A percentile compares a stretch with the other conserved stretches of the same genome.
Evolutionary conservation across 2,888 invertebrate genomes (phyloP).

Genomic region (Leptothorax acervorum): DNA sequence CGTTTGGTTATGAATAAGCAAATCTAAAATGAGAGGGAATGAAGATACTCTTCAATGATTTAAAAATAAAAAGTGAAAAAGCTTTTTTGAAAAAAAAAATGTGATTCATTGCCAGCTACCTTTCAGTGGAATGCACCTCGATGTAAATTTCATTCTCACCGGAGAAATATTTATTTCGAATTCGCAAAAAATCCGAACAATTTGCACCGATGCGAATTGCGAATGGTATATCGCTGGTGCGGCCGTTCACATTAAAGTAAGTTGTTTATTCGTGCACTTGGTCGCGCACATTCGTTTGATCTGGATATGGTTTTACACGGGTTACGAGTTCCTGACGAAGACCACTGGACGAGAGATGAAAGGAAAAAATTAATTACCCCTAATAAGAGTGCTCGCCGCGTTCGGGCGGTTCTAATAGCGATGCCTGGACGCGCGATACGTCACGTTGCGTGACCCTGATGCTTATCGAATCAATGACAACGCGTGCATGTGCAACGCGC

Average conservation of each 20-base stretch:
- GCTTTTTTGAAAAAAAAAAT: not conserved
- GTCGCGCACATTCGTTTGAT: not conserved
- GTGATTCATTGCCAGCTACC: not conserved
- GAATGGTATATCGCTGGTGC: not conserved
- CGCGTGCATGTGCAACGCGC: slow-evolving; percentile 38
- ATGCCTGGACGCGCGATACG: slow-evolving; percentile 8
- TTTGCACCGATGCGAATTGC: not conserved
- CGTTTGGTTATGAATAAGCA: not conserved
- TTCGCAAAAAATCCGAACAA: not conserved
- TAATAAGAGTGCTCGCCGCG: slow-evolving; percentile 17
- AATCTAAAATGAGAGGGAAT: not conserved
- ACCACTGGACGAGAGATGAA: not conserved
- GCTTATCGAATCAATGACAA: slow-evolving; percentile 50
- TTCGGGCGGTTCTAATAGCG: not conserved
- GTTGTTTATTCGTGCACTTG: not conserved
- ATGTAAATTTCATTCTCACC: slow-evolving; percentile 4
- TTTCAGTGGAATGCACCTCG: not conserved
- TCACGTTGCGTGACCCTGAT: slow-evolving; percentile 40
- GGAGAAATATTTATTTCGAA: slow-evolving; percentile 13
- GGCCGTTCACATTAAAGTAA: not conserved
- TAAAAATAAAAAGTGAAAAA: not conserved
- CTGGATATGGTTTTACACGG: not conserved
- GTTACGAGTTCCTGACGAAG: not conserved
- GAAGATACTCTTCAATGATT: not conserved
- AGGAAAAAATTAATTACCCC: slow-evolving; percentile 42